Percentiles rank a stretch among this genome's conserved stretches.
These are phyloP conservation scores for Dexiosoma caninum DNA, from an alignment of 2,888 invertebrate species.

Conservation along the genomic window DNA sequence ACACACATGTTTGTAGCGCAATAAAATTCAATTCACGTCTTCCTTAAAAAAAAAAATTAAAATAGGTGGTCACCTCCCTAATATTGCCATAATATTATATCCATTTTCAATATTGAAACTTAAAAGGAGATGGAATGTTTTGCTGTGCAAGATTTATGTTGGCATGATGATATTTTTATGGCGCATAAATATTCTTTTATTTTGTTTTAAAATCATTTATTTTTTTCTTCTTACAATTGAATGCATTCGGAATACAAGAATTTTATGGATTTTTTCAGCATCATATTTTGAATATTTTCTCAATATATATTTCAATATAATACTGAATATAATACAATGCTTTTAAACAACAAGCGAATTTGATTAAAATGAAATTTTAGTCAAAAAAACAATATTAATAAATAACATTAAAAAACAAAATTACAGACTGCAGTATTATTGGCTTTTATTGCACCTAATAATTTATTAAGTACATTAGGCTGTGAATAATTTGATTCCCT, in stretches of 20 bases:
- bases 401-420: too few species aligned
- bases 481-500: too few species aligned
- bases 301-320: neutral
- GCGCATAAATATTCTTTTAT: constrained; percentile 39
- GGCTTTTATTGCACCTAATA: neutral
- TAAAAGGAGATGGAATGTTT: neutral
- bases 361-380: neutral
- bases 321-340: neutral
- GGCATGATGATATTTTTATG: constrained; percentile 50
- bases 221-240: constrained; percentile 17
- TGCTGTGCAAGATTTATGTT: constrained; percentile 46
- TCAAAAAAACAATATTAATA: too few species aligned
- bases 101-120: neutral
- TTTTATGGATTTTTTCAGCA: constrained; percentile 6
- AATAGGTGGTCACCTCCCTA: too few species aligned
- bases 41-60: too few species aligned
- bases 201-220: constrained; percentile 39
- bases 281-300: neutral
- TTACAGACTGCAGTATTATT: too few species aligned
- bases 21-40: too few species aligned
- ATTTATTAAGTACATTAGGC: constrained; percentile 32
- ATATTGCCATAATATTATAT: neutral
- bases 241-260: constrained; percentile 1
- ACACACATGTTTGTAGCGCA: too few species aligned
- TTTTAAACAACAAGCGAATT: neutral